These are phyloP conservation scores for Hestina assimilis DNA, from an alignment of 1,140 invertebrate genomes.

Conservation along the genomic window DNA sequence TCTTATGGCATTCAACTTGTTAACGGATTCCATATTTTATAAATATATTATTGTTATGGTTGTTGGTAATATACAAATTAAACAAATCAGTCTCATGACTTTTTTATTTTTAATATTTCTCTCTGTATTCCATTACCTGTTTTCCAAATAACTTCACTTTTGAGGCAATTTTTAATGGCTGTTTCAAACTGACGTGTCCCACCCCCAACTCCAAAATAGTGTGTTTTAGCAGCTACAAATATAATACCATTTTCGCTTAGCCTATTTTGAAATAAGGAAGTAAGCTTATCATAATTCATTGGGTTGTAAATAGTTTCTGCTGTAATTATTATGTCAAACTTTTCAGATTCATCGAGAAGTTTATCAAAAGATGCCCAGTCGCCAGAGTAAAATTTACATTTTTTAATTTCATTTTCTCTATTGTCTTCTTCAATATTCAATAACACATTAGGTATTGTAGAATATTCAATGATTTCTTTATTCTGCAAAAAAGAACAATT, in stretches of 20 bases:
- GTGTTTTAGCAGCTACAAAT: constrained; percentile 89
- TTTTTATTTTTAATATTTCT: constrained; percentile 79
- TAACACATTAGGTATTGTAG: constrained; percentile 89
- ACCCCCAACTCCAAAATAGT: constrained; percentile 95
- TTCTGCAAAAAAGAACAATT: constrained; percentile 82
- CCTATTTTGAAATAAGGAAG: constrained; percentile 80
- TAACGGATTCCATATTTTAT: constrained; percentile 1
- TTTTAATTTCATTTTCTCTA: constrained; percentile 70
- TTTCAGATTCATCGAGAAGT: constrained; percentile 68
- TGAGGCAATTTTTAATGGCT: constrained; percentile 79
- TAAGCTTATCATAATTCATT: constrained; percentile 84
- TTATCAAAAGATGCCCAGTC: constrained; percentile 87
- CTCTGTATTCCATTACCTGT: constrained; percentile 79
- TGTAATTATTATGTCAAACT: constrained; percentile 91
- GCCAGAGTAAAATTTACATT: constrained; percentile 86
- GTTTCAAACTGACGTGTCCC: constrained; percentile 86
- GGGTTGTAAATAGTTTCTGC: constrained; percentile 95
- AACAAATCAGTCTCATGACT: constrained; percentile 23
- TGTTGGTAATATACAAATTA: constrained; percentile 20
- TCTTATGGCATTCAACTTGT: no score
- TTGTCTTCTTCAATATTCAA: constrained; percentile 81
- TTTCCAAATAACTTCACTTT: constrained; percentile 80
- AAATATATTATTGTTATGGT: neutral
- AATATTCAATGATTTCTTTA: constrained; percentile 83
- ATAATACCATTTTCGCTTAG: constrained; percentile 84